Evolutionary conservation across 1,140 invertebrate genomes (phyloP).

Genomic region (Halyomorpha halys): DNA sequence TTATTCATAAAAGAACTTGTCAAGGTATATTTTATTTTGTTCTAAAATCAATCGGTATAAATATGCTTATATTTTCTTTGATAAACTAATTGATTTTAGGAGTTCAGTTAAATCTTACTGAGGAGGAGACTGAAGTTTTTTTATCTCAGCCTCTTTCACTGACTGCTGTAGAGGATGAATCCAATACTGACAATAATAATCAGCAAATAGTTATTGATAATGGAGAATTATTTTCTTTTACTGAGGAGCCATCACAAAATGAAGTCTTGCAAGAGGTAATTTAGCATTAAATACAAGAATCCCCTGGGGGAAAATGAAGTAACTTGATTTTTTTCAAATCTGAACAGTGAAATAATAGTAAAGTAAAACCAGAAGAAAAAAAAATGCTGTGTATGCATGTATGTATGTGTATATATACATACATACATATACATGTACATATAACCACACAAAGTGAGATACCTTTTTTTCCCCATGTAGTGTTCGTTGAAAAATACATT

Average conservation of each 20-base stretch:
- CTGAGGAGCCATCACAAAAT: not conserved
- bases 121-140: not conserved
- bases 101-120: not conserved
- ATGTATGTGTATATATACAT: too few species aligned
- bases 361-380: too few species aligned
- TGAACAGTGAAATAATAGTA: too few species aligned
- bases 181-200: conserved; percentile 10
- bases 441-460: too few species aligned
- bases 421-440: too few species aligned
- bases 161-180: not conserved
- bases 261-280: conserved; percentile 2
- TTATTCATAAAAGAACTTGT: conserved; percentile 46
- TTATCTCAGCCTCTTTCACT: not conserved
- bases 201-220: not conserved
- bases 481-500: too few species aligned
- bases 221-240: not conserved
- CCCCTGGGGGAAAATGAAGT: too few species aligned
- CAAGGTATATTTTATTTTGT: conserved; percentile 19
- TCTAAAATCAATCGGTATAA: not conserved
- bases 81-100: not conserved
- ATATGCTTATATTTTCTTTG: not conserved
- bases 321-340: too few species aligned
- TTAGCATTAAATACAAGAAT: too few species aligned
- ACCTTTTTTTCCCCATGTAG: too few species aligned
- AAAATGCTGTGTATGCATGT: too few species aligned